A percentile compares a stretch with the other conserved stretches of the same genome.
These are phyloP conservation scores for Crematogaster levior DNA, from an alignment of 2,888 invertebrate species.

Conservation along the genomic window DNA sequence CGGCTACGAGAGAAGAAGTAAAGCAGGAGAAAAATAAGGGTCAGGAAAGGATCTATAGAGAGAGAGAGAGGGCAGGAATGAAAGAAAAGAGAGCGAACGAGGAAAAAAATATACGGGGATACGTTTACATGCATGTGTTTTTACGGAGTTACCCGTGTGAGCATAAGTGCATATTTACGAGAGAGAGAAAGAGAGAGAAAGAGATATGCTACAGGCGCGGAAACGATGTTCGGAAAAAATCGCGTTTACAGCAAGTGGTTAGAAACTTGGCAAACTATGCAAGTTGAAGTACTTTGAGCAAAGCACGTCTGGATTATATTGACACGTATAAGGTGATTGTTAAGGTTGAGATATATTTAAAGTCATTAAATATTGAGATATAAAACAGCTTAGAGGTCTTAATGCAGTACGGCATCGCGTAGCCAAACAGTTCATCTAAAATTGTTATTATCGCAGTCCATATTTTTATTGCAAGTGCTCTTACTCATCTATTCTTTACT, in stretches of 20 bases:
- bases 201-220: neutral
- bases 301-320: neutral
- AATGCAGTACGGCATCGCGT: neutral
- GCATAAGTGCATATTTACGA: slow-evolving; percentile 41
- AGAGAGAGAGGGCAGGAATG: neutral
- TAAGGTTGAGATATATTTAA: neutral
- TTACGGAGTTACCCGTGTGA: slow-evolving; percentile 6
- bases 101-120: slow-evolving; percentile 13
- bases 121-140: slow-evolving; percentile 39
- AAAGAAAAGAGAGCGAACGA: slow-evolving; percentile 39
- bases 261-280: slow-evolving; percentile 2
- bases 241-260: neutral
- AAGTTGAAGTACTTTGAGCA: neutral
- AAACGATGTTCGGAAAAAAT: slow-evolving; percentile 34
- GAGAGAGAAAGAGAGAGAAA: neutral
- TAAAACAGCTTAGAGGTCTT: neutral
- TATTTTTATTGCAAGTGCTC: slow-evolving; percentile 7
- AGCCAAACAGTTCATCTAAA: neutral
- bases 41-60: slow-evolving; percentile 26
- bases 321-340: neutral
- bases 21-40: slow-evolving; percentile 52
- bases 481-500: neutral
- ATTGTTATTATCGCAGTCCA: neutral
- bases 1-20: slow-evolving; percentile 27
- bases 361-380: neutral